Evolutionary conservation across 2,888 invertebrate species (phyloP).

Genomic region (Acrobasis repandana): DNA sequence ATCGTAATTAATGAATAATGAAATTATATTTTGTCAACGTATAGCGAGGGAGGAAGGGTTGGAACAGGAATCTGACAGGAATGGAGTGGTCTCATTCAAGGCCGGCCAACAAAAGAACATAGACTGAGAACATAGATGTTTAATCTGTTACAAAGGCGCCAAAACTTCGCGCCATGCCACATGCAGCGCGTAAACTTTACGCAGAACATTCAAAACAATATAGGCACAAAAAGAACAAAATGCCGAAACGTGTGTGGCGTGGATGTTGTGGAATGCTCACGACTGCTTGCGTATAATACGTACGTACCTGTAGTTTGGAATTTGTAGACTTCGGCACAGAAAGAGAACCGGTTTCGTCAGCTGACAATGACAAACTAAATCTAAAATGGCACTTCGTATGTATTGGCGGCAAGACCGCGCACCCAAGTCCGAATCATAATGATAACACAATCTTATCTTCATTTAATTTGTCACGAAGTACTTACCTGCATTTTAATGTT

Average conservation of each 20-base stretch:
- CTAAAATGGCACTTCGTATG: constrained; percentile 52
- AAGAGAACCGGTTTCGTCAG: constrained; percentile 69
- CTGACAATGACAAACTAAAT: constrained; percentile 50
- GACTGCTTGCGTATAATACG: constrained; percentile 41
- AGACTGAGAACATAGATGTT: too few species aligned
- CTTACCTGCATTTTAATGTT: not conserved
- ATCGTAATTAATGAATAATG: too few species aligned
- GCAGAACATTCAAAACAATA: constrained; percentile 53
- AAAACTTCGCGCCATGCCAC: constrained; percentile 30
- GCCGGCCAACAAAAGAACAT: too few species aligned
- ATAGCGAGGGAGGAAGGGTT: too few species aligned
- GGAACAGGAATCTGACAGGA: too few species aligned
- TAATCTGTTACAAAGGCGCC: not conserved
- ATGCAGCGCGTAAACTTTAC: constrained; percentile 28
- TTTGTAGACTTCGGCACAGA: constrained; percentile 49
- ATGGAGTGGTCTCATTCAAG: too few species aligned
- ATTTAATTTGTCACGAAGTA: not conserved
- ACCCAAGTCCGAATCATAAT: not conserved
- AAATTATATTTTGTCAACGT: too few species aligned
- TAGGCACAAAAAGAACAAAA: not conserved
- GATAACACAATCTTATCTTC: constrained; percentile 42
- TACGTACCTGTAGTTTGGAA: constrained; percentile 69
- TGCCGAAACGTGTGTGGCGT: constrained; percentile 1
- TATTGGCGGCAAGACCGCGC: constrained; percentile 31
- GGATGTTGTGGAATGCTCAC: constrained; percentile 51